A percentile compares a stretch with the other conserved stretches of the same genome.
Conservation (phyloP, 2,113 vertebrate species). For the Balaenoptera acutorostrata region DNA sequence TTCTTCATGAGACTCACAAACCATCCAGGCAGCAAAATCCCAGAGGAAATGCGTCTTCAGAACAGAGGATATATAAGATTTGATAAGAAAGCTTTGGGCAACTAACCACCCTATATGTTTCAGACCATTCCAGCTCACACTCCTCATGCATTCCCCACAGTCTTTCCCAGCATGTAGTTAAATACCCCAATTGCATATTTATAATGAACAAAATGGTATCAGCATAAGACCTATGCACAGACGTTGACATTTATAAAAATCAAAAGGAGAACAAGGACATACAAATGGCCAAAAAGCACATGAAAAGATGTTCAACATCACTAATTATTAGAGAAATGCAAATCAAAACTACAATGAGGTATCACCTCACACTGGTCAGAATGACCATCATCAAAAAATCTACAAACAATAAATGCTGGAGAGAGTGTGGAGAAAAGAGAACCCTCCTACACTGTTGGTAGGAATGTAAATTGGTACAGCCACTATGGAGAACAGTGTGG, state of each 20-base stretch:
- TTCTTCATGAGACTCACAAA: not conserved
- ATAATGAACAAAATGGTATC: not conserved
- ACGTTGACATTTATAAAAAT: not conserved
- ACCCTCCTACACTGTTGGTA: too few species aligned
- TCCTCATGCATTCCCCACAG: rapidly evolving
- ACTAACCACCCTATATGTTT: not conserved
- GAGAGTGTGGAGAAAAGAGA: too few species aligned
- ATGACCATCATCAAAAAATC: too few species aligned
- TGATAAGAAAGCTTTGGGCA: not conserved
- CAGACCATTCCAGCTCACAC: rapidly evolving
- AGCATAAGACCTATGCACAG: not conserved
- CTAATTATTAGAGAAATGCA: too few species aligned
- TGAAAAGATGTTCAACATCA: too few species aligned
- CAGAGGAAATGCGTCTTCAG: not conserved
- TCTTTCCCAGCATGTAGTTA: not conserved
- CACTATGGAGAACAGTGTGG: too few species aligned
- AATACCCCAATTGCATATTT: not conserved
- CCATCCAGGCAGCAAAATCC: not conserved
- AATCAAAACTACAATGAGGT: too few species aligned
- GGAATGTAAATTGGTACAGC: too few species aligned
- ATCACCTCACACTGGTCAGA: too few species aligned
- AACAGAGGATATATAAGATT: not conserved
- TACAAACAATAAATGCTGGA: too few species aligned
- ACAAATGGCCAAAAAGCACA: too few species aligned
- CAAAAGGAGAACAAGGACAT: not conserved